Conservation (phyloP, 2,113 vertebrate species). For the Percina caprodes region DNA sequence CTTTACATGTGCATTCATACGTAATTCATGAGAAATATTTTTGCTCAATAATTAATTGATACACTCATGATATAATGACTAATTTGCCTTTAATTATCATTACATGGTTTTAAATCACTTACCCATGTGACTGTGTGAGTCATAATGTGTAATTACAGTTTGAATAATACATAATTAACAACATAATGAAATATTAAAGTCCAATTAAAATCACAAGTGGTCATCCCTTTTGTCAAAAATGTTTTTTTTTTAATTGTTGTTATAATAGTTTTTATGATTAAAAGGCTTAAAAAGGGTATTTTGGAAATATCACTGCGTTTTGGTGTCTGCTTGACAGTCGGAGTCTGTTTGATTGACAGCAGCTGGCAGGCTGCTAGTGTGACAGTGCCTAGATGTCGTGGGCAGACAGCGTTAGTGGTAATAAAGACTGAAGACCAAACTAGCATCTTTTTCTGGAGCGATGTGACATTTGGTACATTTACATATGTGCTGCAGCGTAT, state of each 20-base stretch:
- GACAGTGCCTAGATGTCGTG: neutral
- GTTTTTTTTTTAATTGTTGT: neutral
- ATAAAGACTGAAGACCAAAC: neutral
- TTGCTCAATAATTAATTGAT: neutral
- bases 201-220: neutral
- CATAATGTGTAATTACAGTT: neutral
- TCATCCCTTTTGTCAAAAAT: neutral
- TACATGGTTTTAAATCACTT: slow-evolving; percentile 9
- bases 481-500: neutral
- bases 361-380: too few species aligned
- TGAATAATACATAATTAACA: neutral
- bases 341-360: too few species aligned
- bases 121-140: neutral
- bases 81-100: slow-evolving; percentile 7
- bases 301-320: neutral
- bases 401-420: neutral
- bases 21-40: slow-evolving; percentile 1
- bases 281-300: neutral
- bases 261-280: neutral
- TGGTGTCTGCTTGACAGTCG: neutral
- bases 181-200: neutral
- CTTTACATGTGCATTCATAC: neutral
- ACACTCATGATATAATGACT: neutral
- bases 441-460: neutral
- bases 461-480: neutral